Base-by-base conservation (phyloP, 1,140 invertebrate species). In the Drosophila bocqueti region DNA sequence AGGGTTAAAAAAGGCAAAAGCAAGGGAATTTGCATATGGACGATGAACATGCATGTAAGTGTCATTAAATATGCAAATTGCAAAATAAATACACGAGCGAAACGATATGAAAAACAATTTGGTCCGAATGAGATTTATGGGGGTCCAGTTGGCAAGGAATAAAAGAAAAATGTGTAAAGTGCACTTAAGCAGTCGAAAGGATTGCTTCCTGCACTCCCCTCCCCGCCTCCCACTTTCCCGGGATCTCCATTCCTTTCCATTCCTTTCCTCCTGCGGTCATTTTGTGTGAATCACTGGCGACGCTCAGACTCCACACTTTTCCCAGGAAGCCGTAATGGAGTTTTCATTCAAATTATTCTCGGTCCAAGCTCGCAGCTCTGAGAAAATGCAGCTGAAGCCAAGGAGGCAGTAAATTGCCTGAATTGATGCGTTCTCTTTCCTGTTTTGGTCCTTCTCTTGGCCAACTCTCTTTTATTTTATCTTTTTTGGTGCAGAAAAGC, bases 281-380 rank as follows among this genome's bases (percentile, higher is more conserved):
- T 72, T 78, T 87, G 45, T 54, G 43, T 76, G 58, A 66, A 65
- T 76, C 43, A 66, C 72, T 91, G 89, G 89, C 78, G 75, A 75
- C 84, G 65, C 63, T 58, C 72, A 69, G 76, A 81, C 84, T 78
- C 26, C 15, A 40, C 54, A 57, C 54, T 49, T 64, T 72, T 57
- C 46, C 73, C 67, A 79, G 91, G 91, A 92, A 82, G 76, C 81
- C 86, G 76, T 92, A 92, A 92, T 92, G 91, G 90, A 87, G 80
- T 87, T 92, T 92, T 92, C 91, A 92, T 92, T 92, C 90, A 92
- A 92, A 92, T 92, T 92, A 92, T 82, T 86, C 84, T 80, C 75
- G 75, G 65, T 65, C 76, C 42, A 15, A 55, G 34, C 34, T 38
- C 4, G 29, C 2, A 54, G 46, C 54, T 45, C 36, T 46, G 60